Conservation (phyloP, 2,888 invertebrate species). For the Macrophya alboannulata region DNA sequence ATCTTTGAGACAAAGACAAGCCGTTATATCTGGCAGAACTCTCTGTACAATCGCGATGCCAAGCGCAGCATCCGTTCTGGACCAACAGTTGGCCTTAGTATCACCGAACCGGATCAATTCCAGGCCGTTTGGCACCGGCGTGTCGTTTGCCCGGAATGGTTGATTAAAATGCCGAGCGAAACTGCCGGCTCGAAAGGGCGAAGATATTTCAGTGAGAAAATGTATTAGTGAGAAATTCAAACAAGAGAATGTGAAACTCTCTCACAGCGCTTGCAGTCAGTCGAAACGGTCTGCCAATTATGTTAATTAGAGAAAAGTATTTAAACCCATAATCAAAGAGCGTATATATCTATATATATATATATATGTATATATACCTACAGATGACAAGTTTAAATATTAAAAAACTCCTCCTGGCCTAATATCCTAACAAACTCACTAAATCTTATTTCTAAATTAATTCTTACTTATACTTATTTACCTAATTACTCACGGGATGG, state of each 20-base stretch:
- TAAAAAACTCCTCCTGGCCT: background rate
- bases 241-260: constrained; percentile 41
- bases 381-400: background rate
- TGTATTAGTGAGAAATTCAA: constrained; percentile 31
- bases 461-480: background rate
- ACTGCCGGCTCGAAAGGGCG: constrained; percentile 23
- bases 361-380: background rate
- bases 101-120: constrained; percentile 47
- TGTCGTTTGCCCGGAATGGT: constrained; percentile 49
- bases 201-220: constrained; percentile 48
- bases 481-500: too few relatives aligned
- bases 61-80: constrained; percentile 38
- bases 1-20: background rate
- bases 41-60: background rate
- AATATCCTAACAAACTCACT: background rate
- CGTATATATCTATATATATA: background rate
- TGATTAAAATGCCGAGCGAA: constrained; percentile 51
- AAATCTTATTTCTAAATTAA: background rate
- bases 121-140: constrained; percentile 42
- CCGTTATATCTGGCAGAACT: background rate
- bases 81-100: constrained; percentile 49
- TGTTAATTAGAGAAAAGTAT: constrained; percentile 41
- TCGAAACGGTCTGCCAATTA: constrained; percentile 31
- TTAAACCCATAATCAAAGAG: constrained; percentile 5
- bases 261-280: background rate